Percentiles rank a stretch among this genome's conserved stretches.
phyloP scores from a whole-genome alignment of 2,888 invertebrate species.

The Trachelus tabidus region DNA sequence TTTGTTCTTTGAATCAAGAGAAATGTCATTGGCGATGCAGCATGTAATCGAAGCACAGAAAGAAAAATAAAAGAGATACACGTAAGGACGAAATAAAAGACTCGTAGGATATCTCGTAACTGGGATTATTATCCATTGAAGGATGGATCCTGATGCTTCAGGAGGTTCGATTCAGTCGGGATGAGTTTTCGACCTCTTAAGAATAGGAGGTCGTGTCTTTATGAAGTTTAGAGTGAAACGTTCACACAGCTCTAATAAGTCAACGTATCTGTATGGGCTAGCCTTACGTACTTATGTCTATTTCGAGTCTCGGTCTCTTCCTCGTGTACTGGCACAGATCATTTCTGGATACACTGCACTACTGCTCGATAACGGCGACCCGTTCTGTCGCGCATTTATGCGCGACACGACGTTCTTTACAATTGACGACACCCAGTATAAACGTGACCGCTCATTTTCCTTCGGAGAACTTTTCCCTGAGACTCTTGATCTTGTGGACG shows the following conservation, averaged over 20 bases:
- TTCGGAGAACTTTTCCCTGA: constrained; percentile 85
- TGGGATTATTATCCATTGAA: not conserved
- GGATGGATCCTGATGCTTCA: not conserved
- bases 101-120: not conserved
- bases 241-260: constrained; percentile 54
- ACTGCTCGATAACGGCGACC: not conserved
- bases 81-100: not conserved
- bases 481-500: constrained; percentile 90
- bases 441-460: constrained; percentile 49
- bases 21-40: too few relatives aligned
- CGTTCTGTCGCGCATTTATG: not conserved
- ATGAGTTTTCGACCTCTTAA: not conserved
- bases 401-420: constrained; percentile 2
- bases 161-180: not conserved
- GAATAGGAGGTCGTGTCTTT: not conserved
- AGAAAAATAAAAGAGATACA: not conserved
- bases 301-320: constrained; percentile 33
- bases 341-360: constrained; percentile 17
- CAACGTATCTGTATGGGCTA: constrained; percentile 40
- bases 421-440: not conserved
- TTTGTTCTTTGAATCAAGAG: not conserved
- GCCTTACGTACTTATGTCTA: constrained; percentile 41
- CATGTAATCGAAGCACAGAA: not conserved
- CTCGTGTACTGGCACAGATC: constrained; percentile 43
- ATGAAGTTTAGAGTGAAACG: constrained; percentile 17